Percentiles rank a stretch among this genome's conserved stretches.
Conservation (phyloP, 2,113 vertebrate species). For the Tychaedon coryphoeus region DNA sequence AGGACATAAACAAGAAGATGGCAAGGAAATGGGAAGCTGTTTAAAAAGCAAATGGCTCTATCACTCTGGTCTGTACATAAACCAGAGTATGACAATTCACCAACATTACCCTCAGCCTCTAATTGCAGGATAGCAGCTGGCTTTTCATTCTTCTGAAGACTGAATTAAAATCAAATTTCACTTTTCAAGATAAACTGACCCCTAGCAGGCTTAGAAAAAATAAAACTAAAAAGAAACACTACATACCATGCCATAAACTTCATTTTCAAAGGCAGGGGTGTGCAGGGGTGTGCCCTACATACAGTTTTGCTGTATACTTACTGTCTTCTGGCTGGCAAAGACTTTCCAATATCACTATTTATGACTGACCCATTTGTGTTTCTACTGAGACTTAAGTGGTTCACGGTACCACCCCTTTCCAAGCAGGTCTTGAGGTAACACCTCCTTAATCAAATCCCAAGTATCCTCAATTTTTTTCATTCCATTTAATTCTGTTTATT, state of each 20-base stretch:
- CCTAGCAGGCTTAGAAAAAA: neutral
- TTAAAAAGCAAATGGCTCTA: neutral
- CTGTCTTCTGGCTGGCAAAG: neutral
- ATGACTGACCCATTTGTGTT: neutral
- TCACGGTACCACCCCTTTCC: neutral
- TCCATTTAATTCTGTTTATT: conserved; percentile 53
- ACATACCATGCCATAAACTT: neutral
- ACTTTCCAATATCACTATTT: neutral
- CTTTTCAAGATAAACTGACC: neutral
- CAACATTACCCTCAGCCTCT: neutral
- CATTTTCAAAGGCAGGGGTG: neutral
- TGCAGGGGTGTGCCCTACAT: neutral
- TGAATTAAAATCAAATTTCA: neutral
- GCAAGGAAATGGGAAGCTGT: neutral
- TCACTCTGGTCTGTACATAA: neutral
- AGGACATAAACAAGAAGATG: neutral
- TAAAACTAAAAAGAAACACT: neutral
- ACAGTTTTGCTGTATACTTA: neutral
- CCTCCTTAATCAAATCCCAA: conserved; percentile 53
- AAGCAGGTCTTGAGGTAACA: conserved; percentile 29
- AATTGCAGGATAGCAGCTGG: neutral
- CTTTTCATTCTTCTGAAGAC: neutral
- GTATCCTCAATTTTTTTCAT: conserved; percentile 27
- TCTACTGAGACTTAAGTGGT: neutral
- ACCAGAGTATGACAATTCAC: neutral